phyloP scores from a whole-genome alignment of 2,888 invertebrate species.

The Trissoscelio sp. region DNA sequence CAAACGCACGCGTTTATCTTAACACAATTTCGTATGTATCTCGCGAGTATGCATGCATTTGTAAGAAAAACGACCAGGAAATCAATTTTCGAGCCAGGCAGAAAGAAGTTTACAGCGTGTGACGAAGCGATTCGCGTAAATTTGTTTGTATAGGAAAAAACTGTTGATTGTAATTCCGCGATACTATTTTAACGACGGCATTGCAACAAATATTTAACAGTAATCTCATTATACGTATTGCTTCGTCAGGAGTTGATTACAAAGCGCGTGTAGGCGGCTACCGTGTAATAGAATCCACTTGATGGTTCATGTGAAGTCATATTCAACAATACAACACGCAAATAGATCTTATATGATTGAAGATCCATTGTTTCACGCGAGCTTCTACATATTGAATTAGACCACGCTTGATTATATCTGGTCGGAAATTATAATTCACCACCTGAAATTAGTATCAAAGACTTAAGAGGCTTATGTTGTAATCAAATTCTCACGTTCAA shows the following conservation, averaged over 20 bases:
- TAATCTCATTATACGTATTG: slow-evolving; percentile 42
- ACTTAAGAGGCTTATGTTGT: slow-evolving; percentile 6
- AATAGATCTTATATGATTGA: slow-evolving; percentile 58
- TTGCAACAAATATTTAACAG: slow-evolving; percentile 46
- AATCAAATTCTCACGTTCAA: slow-evolving; percentile 7
- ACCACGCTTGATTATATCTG: slow-evolving; percentile 49
- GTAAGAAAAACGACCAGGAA: slow-evolving; percentile 2
- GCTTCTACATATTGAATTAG: slow-evolving; percentile 71
- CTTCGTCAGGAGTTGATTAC: slow-evolving; percentile 53
- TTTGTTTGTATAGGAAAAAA: not conserved
- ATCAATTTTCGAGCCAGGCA: too few relatives aligned
- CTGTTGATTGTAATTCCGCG: not conserved
- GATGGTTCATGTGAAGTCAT: slow-evolving; percentile 62
- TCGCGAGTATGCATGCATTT: slow-evolving; percentile 12
- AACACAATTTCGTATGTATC: slow-evolving; percentile 35
- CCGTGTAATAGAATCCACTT: slow-evolving; percentile 49
- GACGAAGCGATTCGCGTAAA: not conserved
- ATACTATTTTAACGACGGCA: not conserved
- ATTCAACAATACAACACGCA: slow-evolving; percentile 69
- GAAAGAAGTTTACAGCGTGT: slow-evolving; percentile 10
- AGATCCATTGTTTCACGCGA: slow-evolving; percentile 69
- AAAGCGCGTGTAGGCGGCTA: slow-evolving; percentile 40
- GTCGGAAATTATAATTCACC: slow-evolving; percentile 73
- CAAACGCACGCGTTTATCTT: slow-evolving; percentile 17
- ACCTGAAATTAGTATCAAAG: slow-evolving; percentile 54